Conservation (phyloP, 1,140 invertebrate species). For the Bombyx mandarina region DNA sequence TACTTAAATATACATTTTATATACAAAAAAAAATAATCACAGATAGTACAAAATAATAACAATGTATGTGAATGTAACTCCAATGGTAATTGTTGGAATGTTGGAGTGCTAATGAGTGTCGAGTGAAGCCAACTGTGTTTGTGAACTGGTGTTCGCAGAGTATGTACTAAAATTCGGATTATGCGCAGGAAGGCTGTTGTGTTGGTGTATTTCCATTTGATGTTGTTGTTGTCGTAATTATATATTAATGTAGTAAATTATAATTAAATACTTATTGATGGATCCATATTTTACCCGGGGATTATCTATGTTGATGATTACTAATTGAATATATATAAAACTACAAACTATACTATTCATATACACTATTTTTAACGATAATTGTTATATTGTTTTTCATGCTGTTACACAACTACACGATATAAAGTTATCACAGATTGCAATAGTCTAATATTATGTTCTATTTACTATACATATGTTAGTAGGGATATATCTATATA, state of each 20-base stretch:
- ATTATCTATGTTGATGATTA: conserved; percentile 45
- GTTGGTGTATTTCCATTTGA: conserved; percentile 14
- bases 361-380: conserved; percentile 60
- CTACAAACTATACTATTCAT: conserved; percentile 58
- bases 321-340: conserved; percentile 41
- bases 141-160: too few species aligned
- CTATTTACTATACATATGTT: conserved; percentile 57
- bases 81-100: too few species aligned
- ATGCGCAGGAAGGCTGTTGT: conserved; percentile 21
- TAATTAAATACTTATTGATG: conserved; percentile 52
- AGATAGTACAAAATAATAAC: too few species aligned
- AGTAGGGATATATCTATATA: conserved; percentile 54
- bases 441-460: conserved; percentile 53
- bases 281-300: conserved; percentile 50
- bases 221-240: conserved; percentile 58
- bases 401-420: conserved; percentile 42
- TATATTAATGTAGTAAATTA: conserved; percentile 59
- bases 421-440: conserved; percentile 41
- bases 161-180: neutral
- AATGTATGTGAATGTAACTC: too few species aligned
- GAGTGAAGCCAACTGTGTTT: neutral
- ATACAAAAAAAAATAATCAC: too few species aligned
- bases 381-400: conserved; percentile 64
- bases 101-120: neutral
- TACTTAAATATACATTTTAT: too few species aligned